A percentile compares a stretch with the other conserved stretches of the same genome.
These are phyloP conservation scores for Doris montereyensis DNA, from an alignment of 2,888 invertebrate species.

Conservation along the genomic window DNA sequence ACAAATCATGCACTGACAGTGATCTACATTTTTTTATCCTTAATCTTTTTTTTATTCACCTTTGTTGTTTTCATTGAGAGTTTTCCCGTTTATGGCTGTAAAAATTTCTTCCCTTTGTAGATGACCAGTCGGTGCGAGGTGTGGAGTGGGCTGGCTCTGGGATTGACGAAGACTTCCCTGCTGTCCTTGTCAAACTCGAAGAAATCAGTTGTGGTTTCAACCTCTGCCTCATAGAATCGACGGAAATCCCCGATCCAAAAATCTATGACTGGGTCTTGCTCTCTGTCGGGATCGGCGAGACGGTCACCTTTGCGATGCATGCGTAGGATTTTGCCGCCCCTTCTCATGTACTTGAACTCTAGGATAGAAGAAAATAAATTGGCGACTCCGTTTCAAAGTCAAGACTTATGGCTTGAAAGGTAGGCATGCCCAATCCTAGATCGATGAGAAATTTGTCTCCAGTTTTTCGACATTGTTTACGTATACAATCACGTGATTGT, in stretches of 20 bases:
- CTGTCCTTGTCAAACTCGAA: constrained; percentile 36
- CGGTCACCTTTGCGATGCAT: constrained; percentile 48
- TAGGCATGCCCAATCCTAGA: constrained; percentile 46
- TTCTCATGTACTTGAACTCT: constrained; percentile 48
- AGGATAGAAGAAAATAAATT: constrained; percentile 46
- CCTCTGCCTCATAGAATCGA: constrained; percentile 42
- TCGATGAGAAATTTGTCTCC: constrained; percentile 47
- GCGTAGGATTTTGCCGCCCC: constrained; percentile 43
- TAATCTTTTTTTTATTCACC: too few species aligned
- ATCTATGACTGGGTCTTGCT: constrained; percentile 23
- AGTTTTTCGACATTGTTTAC: constrained; percentile 39
- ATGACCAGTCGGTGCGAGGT: constrained; percentile 33
- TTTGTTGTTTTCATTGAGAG: too few species aligned
- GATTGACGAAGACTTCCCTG: constrained; percentile 35
- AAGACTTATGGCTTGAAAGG: constrained; percentile 45
- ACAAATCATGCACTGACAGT: too few species aligned
- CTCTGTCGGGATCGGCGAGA: background rate
- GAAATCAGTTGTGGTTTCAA: constrained; percentile 20
- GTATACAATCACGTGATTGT: constrained; percentile 47
- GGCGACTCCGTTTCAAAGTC: constrained; percentile 48
- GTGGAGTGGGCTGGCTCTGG: constrained; percentile 41
- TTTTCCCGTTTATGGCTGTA: too few species aligned
- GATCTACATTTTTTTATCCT: too few species aligned
- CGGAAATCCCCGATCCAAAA: constrained; percentile 44
- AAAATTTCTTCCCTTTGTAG: too few species aligned